Base-by-base conservation (phyloP, 2,888 invertebrate species). In the Nezara viridula region DNA sequence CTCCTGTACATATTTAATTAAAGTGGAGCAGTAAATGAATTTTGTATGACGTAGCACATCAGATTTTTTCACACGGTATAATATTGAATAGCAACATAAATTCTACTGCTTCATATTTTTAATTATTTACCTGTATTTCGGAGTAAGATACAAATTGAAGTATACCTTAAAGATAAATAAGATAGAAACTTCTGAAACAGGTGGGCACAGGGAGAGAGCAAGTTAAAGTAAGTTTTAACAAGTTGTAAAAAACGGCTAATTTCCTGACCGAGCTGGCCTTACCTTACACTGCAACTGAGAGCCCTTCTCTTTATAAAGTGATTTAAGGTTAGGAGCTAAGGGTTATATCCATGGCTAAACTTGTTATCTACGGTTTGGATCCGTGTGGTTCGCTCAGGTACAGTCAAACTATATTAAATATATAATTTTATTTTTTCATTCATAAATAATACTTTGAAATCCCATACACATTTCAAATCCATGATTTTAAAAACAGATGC, bases 221-320 rank as follows among this genome's bases (percentile, higher is more conserved):
- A 81, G 81, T 40, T 81, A 44, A 0, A 3, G 86, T 40, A 44
- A 24, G 86, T 6, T 32, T 73, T 73, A 73, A 73, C 66, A 73
- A 73, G 66, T 73, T 73, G 66, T 73, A 73, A 73, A 73, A 73
- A 73, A 73, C 66, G 27, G 66, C 37, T 73, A 73, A 73, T 73
- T 73, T 73, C 32, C 19, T 37, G 19, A 73, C 2, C 66, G 37
- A 73, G 6, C 21, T 21, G 6, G 21, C 27, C 14, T 19, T 3
- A 16, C 50, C 27, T 37, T 7, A 7, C 32, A 21, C 66, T 37
- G 9, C 19, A 37, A 73, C 32, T 37, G 66, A 27, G 37, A 73
- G 19, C 66, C 27, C 66, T 73, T 37, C 66, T 73, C 66, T 37
- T 73, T 73, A 73, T 32, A 32, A 73, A 73, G 66, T 37, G 37